Evolutionary conservation across 1,140 invertebrate species (phyloP).

Genomic region (Araneus ventricosus): DNA sequence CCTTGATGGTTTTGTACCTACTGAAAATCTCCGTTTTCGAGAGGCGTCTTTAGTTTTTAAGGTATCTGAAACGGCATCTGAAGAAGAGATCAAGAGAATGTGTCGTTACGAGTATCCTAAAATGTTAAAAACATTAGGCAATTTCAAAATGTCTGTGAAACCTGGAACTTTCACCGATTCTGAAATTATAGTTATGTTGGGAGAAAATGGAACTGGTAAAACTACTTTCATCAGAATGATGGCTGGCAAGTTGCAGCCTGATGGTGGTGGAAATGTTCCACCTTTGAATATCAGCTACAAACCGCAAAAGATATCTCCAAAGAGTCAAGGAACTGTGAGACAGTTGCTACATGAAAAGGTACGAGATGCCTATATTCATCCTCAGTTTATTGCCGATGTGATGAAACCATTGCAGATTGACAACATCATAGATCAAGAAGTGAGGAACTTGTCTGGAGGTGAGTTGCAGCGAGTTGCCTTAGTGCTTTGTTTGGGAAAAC

Average conservation of each 20-base stretch:
- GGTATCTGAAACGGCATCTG: slow-evolving; percentile 97
- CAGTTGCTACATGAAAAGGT: slow-evolving; percentile 97
- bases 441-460: slow-evolving; percentile 99
- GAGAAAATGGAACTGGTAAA: slow-evolving; percentile 99
- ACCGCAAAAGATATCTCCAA: slow-evolving; percentile 99
- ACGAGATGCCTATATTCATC: slow-evolving; percentile 97
- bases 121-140: slow-evolving; percentile 87
- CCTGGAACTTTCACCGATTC: slow-evolving; percentile 99
- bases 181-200: slow-evolving; percentile 98
- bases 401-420: slow-evolving; percentile 99
- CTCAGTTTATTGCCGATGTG: slow-evolving; percentile 99
- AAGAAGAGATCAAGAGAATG: slow-evolving; percentile 98
- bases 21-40: slow-evolving; percentile 99
- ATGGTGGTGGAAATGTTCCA: slow-evolving; percentile 93
- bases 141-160: slow-evolving; percentile 90
- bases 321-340: slow-evolving; percentile 95
- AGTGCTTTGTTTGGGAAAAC: slow-evolving; percentile 97
- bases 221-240: slow-evolving; percentile 99
- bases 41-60: slow-evolving; percentile 98
- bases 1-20: slow-evolving; percentile 99
- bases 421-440: slow-evolving; percentile 98
- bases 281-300: slow-evolving; percentile 99
- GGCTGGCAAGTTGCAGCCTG: slow-evolving; percentile 95
- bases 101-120: slow-evolving; percentile 97
- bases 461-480: slow-evolving; percentile 98